Evolutionary conservation across 2,888 invertebrate species (phyloP), one percentile per base, ranked within the genome.

Genomic region (Xestia rhomboidea): DNA sequence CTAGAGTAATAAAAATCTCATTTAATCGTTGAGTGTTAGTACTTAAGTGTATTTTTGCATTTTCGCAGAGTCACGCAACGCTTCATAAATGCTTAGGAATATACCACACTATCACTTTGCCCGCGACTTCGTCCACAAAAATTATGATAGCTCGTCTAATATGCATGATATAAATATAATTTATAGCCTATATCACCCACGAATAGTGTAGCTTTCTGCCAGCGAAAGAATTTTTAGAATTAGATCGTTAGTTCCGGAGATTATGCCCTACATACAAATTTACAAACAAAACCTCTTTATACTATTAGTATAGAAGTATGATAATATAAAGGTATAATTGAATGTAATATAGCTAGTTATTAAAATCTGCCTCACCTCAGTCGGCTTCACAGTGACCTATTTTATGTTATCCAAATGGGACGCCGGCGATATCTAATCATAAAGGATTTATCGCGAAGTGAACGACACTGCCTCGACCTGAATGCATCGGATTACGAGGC

Each of bases 1-100:
- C 76, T 74, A 73, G n/a, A 77, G 75, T 34, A 62, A 72, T 76
- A 76, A 79, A 60, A 79, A 57, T 49, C 54, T 30, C 11, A 24
- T 64, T 63, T 30, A 63, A 79, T 46, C 24, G n/a, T 27, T 11
- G 18, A 30, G 4, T n/a, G 30, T 71, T 24, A 68, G 62, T 34
- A 24, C 34, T 1, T 44, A 51, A 38, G 27, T 69, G 38, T 70
- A 62, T 15, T 67, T 80, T 51, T 18, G n/a, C 34, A 51, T 64
- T 57, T 3, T 34, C 8, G 7, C 24, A 51, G 5, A 70, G 24
- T 11, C 4, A 24, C 6, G 44, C 1, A 34, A 38, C 1, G 54
- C 38, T 73, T 68, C 46, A 68, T 54, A 46, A 68, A 70, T 34
- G 1, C 44, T 38, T 30, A 44, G 30, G 11, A 30, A 71, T 41